Conservation (phyloP, 1,140 invertebrate species). For the Phocides pigmalion region DNA sequence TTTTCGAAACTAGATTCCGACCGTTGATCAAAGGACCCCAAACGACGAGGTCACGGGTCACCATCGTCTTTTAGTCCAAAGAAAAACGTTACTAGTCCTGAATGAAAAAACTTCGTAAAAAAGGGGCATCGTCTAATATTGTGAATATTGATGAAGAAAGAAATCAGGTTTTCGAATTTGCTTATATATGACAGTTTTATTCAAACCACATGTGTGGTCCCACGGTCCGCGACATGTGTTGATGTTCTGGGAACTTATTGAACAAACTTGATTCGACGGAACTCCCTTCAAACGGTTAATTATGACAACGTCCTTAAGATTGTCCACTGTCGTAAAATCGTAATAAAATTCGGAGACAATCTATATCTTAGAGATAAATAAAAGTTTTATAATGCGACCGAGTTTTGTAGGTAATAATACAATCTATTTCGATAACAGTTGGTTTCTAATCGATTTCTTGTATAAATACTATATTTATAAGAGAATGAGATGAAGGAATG, state of each 20-base stretch:
- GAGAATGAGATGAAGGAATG: too few species aligned
- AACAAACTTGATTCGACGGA: slow-evolving; percentile 54
- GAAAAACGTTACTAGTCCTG: slow-evolving; percentile 75
- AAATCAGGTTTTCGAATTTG: slow-evolving; percentile 76
- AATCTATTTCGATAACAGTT: too few species aligned
- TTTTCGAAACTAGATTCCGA: slow-evolving; percentile 75
- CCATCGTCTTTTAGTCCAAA: slow-evolving; percentile 65
- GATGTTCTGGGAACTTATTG: slow-evolving; percentile 53
- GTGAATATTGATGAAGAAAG: slow-evolving; percentile 83
- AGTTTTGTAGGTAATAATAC: not conserved
- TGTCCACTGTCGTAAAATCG: slow-evolving; percentile 6
- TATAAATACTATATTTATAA: too few species aligned
- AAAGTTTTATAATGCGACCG: too few species aligned
- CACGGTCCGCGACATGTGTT: slow-evolving; percentile 60
- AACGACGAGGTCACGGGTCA: slow-evolving; percentile 67
- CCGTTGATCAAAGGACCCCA: slow-evolving; percentile 59
- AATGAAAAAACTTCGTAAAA: slow-evolving; percentile 64
- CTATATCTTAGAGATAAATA: not conserved
- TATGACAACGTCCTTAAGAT: slow-evolving; percentile 10
- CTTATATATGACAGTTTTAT: slow-evolving; percentile 58
- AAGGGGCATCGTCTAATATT: slow-evolving; percentile 77
- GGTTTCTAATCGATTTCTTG: too few species aligned
- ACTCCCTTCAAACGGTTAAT: slow-evolving; percentile 28
- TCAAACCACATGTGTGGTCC: slow-evolving; percentile 68
- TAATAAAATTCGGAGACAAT: not conserved